A percentile compares a stretch with the other conserved stretches of the same genome.
Conservation (phyloP, 1,140 invertebrate genomes). For the Hyles vespertilio region DNA sequence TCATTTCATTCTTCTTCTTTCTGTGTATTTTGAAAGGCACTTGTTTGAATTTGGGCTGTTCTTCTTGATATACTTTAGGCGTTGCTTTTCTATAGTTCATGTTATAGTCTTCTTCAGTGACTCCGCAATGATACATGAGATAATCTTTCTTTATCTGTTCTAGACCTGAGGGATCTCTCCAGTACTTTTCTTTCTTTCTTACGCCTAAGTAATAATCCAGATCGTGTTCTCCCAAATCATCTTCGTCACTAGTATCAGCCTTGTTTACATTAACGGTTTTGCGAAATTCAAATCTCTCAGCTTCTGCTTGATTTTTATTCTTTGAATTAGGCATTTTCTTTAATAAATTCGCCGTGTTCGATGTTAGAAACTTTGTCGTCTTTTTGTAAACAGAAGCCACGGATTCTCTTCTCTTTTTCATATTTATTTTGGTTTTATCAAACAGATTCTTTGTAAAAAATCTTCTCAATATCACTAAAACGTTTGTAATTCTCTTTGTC, state of each 20-base stretch:
- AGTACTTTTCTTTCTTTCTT: conserved; percentile 51
- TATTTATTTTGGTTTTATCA: conserved; percentile 35
- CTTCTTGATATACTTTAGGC: conserved; percentile 33
- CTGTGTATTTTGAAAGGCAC: conserved; percentile 65
- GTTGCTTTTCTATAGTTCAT: conserved; percentile 47
- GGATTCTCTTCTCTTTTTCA: conserved; percentile 56
- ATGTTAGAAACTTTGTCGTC: conserved; percentile 60
- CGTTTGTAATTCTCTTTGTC: no score
- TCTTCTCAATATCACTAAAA: not conserved
- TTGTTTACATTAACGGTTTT: conserved; percentile 19
- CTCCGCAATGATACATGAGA: conserved; percentile 61
- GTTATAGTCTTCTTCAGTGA: conserved; percentile 64
- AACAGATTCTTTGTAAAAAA: conserved; percentile 5
- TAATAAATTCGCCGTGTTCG: conserved; percentile 49
- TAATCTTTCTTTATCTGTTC: conserved; percentile 67
- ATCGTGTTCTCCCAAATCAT: conserved; percentile 51
- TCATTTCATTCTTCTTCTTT: conserved; percentile 45
- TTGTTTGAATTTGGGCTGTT: conserved; percentile 56
- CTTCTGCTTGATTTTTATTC: conserved; percentile 37
- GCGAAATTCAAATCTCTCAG: conserved; percentile 36
- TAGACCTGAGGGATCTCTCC: conserved; percentile 57
- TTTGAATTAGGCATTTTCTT: conserved; percentile 55
- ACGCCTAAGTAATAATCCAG: conserved; percentile 61
- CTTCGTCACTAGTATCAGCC: conserved; percentile 28
- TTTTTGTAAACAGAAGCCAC: conserved; percentile 59